phyloP scores from a whole-genome alignment of 1,140 invertebrate species.

The Lepidotrigona ventralis region DNA sequence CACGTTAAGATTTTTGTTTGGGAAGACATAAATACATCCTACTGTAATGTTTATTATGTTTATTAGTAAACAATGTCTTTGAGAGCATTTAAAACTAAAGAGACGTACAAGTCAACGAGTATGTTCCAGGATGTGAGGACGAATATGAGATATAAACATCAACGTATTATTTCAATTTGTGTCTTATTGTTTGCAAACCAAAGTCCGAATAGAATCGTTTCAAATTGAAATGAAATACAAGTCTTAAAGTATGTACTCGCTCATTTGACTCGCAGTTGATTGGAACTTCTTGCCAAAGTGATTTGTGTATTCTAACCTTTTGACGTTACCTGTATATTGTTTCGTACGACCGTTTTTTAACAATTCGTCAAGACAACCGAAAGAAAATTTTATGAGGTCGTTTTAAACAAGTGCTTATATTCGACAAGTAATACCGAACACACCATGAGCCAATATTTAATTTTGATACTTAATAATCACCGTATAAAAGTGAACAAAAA shows the following conservation, averaged over 20 bases:
- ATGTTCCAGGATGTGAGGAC: neutral
- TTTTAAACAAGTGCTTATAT: neutral
- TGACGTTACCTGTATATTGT: neutral
- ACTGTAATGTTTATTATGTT: neutral
- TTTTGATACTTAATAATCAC: conserved; percentile 42
- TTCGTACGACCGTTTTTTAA: neutral
- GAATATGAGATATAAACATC: neutral
- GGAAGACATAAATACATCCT: neutral
- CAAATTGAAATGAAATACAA: neutral
- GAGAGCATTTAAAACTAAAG: neutral
- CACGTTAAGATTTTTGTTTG: neutral
- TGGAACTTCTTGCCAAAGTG: too few relatives aligned
- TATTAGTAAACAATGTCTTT: too few relatives aligned
- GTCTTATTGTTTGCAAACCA: neutral
- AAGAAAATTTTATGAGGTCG: neutral
- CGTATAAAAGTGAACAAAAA: conserved; percentile 43
- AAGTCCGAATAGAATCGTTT: neutral
- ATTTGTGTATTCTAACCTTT: neutral
- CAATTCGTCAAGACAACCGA: neutral
- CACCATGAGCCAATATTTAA: conserved; percentile 19
- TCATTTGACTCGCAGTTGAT: neutral
- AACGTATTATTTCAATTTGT: neutral
- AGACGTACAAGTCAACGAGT: neutral
- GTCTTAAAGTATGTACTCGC: neutral
- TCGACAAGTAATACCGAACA: neutral